These are phyloP conservation scores for Cebus imitator DNA, from an alignment of 2,113 vertebrate species.

Conservation along the genomic window DNA sequence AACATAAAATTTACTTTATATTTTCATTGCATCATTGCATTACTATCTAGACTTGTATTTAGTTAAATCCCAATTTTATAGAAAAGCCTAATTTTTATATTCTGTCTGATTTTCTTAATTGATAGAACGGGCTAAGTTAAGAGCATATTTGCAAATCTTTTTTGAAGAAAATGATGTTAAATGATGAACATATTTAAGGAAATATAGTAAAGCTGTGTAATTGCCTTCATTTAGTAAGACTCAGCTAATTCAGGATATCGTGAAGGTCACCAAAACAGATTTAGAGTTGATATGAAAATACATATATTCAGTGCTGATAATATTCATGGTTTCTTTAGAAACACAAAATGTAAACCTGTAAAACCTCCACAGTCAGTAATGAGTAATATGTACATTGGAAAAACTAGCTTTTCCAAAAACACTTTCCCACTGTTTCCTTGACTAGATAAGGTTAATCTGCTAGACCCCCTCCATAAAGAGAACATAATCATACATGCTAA, in stretches of 20 bases:
- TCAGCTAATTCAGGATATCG: slow-evolving; percentile 49
- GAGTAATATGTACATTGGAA: neutral
- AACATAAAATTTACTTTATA: neutral
- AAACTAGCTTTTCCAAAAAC: neutral
- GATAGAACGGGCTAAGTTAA: slow-evolving; percentile 53
- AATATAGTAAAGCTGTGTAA: neutral
- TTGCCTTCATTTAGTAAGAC: neutral
- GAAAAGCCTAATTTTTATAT: slow-evolving; percentile 51
- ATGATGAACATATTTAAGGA: slow-evolving; percentile 49
- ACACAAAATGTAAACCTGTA: neutral
- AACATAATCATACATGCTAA: neutral
- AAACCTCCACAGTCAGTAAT: neutral
- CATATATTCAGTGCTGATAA: neutral
- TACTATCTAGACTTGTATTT: slow-evolving; percentile 6
- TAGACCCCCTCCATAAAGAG: neutral
- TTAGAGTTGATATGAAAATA: slow-evolving; percentile 30
- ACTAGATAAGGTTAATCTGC: neutral
- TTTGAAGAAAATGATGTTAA: slow-evolving; percentile 66
- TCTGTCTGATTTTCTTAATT: slow-evolving; percentile 61
- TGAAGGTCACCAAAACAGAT: slow-evolving; percentile 46
- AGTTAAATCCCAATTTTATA: slow-evolving; percentile 37
- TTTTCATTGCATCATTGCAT: neutral
- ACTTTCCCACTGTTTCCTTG: neutral
- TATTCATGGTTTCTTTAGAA: neutral
- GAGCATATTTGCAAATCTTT: slow-evolving; percentile 58